Percentiles rank a stretch among this genome's conserved stretches.
Conservation (phyloP, 2,888 invertebrate species). For the Noctuana brunneofusca region DNA sequence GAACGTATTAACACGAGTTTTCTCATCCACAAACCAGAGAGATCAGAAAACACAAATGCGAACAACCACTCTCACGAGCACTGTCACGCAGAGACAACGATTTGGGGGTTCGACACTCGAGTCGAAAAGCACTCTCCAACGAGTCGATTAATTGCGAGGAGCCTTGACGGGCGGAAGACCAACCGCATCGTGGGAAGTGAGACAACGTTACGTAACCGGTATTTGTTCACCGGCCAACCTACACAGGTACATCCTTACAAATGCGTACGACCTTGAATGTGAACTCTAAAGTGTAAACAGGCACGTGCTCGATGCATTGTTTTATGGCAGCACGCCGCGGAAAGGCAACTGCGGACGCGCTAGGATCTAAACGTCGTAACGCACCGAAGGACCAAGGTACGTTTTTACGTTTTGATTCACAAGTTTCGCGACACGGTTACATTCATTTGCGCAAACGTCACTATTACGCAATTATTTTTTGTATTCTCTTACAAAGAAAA, state of each 20-base stretch:
- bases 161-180: slow-evolving; percentile 62
- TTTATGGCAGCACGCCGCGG: slow-evolving; percentile 58
- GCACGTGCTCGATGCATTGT: slow-evolving; percentile 82
- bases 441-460: not conserved
- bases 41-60: slow-evolving; percentile 8
- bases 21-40: not conserved
- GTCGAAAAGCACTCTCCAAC: slow-evolving; percentile 33
- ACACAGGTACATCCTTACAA: slow-evolving; percentile 81
- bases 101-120: slow-evolving; percentile 31
- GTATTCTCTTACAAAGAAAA: not conserved
- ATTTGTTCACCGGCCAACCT: slow-evolving; percentile 77
- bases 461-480: slow-evolving; percentile 2
- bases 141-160: slow-evolving; percentile 57
- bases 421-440: not conserved
- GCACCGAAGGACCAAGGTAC: slow-evolving; percentile 33
- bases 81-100: slow-evolving; percentile 27
- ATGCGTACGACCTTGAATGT: slow-evolving; percentile 82
- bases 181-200: slow-evolving; percentile 76
- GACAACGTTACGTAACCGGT: slow-evolving; percentile 79
- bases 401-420: slow-evolving; percentile 14
- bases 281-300: slow-evolving; percentile 81
- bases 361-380: slow-evolving; percentile 38
- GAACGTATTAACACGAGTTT: not conserved
- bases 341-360: slow-evolving; percentile 38
- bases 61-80: slow-evolving; percentile 23